Conservation (phyloP, 2,113 vertebrate genomes). For the Patagioenas fasciata region DNA sequence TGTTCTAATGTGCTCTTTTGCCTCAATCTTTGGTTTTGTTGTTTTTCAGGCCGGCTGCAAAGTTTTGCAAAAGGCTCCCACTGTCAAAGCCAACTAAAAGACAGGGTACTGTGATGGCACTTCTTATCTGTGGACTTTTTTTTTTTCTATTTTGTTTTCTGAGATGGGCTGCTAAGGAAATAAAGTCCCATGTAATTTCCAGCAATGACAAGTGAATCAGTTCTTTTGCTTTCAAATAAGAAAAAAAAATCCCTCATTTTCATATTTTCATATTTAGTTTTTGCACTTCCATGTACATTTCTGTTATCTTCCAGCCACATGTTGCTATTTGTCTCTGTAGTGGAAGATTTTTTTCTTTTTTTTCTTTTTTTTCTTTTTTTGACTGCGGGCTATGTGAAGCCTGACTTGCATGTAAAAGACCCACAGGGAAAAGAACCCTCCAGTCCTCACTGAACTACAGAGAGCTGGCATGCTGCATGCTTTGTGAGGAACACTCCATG, state of each 20-base stretch:
- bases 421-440: background rate
- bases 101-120: constrained; percentile 15
- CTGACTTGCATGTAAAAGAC: constrained; percentile 54
- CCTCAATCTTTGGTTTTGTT: background rate
- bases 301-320: constrained; percentile 59
- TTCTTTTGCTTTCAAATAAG: background rate
- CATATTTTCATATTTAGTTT: constrained; percentile 76
- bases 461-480: background rate
- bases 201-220: constrained; percentile 64
- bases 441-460: background rate
- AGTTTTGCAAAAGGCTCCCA: constrained; percentile 51
- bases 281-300: constrained; percentile 40
- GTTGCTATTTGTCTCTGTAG: constrained; percentile 62
- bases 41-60: constrained; percentile 38
- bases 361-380: background rate
- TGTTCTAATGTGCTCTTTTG: background rate
- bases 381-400: constrained; percentile 4
- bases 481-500: background rate
- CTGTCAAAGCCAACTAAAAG: constrained; percentile 23
- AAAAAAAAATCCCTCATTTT: constrained; percentile 48
- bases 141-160: constrained; percentile 52
- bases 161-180: constrained; percentile 62
- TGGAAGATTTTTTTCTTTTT: background rate
- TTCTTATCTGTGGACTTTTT: constrained; percentile 50
- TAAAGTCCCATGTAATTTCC: constrained; percentile 64